Evolutionary conservation across 2,797 vertebrate species (phyloP).

Genomic region (Pitangus sulphuratus): DNA sequence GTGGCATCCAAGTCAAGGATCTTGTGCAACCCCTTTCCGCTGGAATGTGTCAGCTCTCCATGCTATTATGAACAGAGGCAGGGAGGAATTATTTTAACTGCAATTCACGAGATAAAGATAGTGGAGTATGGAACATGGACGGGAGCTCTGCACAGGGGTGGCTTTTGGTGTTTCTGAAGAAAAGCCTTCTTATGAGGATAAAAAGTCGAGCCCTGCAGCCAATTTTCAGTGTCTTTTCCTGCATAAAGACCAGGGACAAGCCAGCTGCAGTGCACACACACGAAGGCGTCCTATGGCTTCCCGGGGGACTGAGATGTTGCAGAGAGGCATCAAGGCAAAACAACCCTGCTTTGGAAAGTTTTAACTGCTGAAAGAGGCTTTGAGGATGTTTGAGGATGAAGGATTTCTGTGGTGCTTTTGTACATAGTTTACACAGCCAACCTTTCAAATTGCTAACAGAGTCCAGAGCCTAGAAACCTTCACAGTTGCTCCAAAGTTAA

Average conservation of each 20-base stretch:
- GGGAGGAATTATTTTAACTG: background rate
- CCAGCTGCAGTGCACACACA: background rate
- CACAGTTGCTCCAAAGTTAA: conserved; percentile 52
- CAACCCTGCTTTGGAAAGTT: background rate
- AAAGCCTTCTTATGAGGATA: conserved; percentile 1
- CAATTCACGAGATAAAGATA: background rate
- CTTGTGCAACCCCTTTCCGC: background rate
- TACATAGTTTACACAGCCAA: conserved; percentile 30
- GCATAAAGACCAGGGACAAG: background rate
- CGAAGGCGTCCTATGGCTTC: background rate
- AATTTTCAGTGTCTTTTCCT: background rate
- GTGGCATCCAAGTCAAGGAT: background rate
- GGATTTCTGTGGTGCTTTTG: conserved; percentile 26
- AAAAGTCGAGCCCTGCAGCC: background rate
- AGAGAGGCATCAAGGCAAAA: background rate
- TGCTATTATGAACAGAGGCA: background rate
- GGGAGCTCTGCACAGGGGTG: background rate
- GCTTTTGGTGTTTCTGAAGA: conserved; percentile 28
- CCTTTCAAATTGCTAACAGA: conserved; percentile 51
- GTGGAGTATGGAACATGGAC: background rate
- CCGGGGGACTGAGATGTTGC: background rate
- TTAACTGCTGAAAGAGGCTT: conserved; percentile 13
- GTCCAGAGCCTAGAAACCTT: conserved; percentile 40
- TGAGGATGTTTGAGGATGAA: conserved; percentile 18
- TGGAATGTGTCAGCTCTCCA: background rate